These are phyloP conservation scores for Erinaceus europaeus DNA, from an alignment of 2,113 vertebrate genomes.

Conservation along the genomic window DNA sequence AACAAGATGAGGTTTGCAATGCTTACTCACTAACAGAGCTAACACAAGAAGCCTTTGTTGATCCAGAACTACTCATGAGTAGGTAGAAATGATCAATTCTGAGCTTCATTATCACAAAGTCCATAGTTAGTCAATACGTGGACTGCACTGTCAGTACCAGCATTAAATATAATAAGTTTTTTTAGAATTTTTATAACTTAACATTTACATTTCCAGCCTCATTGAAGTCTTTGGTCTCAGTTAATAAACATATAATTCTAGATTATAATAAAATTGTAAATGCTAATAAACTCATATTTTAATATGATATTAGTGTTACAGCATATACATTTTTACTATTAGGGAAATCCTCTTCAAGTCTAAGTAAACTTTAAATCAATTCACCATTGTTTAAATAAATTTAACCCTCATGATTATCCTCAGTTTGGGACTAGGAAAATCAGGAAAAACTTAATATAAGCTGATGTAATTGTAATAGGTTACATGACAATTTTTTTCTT, in stretches of 20 bases:
- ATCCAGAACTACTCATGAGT: neutral
- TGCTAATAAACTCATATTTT: neutral
- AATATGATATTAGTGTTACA: neutral
- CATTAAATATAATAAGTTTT: neutral
- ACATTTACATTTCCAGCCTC: neutral
- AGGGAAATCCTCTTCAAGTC: neutral
- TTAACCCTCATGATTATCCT: neutral
- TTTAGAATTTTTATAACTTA: neutral
- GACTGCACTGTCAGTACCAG: neutral
- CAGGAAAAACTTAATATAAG: neutral
- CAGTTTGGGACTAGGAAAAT: neutral
- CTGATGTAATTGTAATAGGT: neutral
- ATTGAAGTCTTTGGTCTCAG: neutral
- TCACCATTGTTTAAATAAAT: neutral
- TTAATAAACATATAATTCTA: neutral
- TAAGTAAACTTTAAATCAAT: constrained; percentile 1
- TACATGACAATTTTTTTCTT: no score
- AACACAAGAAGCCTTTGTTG: neutral
- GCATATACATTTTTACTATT: neutral
- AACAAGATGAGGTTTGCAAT: neutral
- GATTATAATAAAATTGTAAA: neutral
- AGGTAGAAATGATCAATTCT: neutral
- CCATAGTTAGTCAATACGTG: neutral
- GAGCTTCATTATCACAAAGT: neutral
- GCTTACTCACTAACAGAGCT: no score